Conservation (phyloP, 2,113 vertebrate genomes). For the Hippocampus zosterae region DNA sequence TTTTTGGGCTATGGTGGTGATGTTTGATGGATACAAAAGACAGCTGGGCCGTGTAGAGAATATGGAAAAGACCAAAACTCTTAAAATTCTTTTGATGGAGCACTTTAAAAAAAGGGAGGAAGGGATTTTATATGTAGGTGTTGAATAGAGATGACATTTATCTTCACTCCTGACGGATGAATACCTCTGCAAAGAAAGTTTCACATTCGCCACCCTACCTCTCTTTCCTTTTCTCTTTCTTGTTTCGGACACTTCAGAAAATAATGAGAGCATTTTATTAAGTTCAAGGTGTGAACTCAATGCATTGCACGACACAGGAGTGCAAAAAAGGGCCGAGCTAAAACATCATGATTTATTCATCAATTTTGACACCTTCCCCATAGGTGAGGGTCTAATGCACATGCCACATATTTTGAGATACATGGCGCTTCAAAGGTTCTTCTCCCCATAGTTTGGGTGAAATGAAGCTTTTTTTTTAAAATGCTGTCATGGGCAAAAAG, state of each 20-base stretch:
- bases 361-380: constrained; percentile 36
- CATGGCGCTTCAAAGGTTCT: constrained; percentile 20
- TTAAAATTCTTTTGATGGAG: constrained; percentile 24
- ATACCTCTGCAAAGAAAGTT: constrained; percentile 29
- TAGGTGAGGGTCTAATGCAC: constrained; percentile 35
- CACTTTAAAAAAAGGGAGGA: constrained; percentile 10
- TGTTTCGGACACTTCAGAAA: constrained; percentile 15
- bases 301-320: constrained; percentile 31
- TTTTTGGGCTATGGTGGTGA: background rate
- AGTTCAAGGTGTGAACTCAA: constrained; percentile 55
- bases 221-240: constrained; percentile 32
- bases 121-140: constrained; percentile 5
- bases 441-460: constrained; percentile 25
- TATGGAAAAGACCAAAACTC: constrained; percentile 12
- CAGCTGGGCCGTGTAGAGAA: background rate
- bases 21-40: background rate
- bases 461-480: constrained; percentile 18
- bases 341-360: constrained; percentile 54
- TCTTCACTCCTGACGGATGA: constrained; percentile 34
- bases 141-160: constrained; percentile 31
- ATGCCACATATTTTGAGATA: constrained; percentile 27
- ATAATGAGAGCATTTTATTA: constrained; percentile 37
- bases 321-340: constrained; percentile 11
- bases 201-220: constrained; percentile 16
- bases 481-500: background rate